Conservation (phyloP, 1,140 invertebrate genomes). For the Metaphire vulgaris region DNA sequence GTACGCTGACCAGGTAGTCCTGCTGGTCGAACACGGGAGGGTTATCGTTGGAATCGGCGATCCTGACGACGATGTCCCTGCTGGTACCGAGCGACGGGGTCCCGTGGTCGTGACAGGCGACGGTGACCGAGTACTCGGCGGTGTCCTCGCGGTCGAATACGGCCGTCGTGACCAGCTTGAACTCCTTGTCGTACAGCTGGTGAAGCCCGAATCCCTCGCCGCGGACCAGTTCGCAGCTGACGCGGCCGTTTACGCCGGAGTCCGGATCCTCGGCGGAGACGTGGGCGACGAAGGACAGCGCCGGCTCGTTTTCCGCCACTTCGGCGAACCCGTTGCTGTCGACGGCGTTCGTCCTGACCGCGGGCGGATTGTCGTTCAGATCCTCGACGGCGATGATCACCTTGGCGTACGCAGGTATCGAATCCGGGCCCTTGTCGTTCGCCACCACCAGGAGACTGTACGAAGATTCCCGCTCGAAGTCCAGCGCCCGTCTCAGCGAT, state of each 20-base stretch:
- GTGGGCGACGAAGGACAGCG: constrained; percentile 19
- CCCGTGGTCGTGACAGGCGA: constrained; percentile 16
- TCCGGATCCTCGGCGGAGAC: constrained; percentile 23
- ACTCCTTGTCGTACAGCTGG: constrained; percentile 2
- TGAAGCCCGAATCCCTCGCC: background rate
- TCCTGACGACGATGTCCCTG: background rate
- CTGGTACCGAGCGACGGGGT: constrained; percentile 4
- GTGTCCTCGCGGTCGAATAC: constrained; percentile 11
- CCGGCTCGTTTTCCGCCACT: constrained; percentile 7
- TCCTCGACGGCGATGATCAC: background rate
- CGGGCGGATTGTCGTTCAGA: background rate
- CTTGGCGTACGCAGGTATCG: background rate
- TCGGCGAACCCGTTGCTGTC: background rate
- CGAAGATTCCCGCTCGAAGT: background rate
- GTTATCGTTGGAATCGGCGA: constrained; percentile 20
- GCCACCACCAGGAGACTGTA: background rate
- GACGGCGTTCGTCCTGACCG: background rate
- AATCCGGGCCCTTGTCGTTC: background rate
- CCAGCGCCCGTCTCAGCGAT: background rate
- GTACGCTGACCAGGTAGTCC: constrained; percentile 18
- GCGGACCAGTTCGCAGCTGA: background rate
- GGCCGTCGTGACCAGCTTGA: constrained; percentile 17
- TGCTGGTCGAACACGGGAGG: constrained; percentile 15
- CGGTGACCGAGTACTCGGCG: constrained; percentile 12
- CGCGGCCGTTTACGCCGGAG: constrained; percentile 17